Conservation (phyloP, 2,797 vertebrate genomes). For the Coccyzus lansbergi region DNA sequence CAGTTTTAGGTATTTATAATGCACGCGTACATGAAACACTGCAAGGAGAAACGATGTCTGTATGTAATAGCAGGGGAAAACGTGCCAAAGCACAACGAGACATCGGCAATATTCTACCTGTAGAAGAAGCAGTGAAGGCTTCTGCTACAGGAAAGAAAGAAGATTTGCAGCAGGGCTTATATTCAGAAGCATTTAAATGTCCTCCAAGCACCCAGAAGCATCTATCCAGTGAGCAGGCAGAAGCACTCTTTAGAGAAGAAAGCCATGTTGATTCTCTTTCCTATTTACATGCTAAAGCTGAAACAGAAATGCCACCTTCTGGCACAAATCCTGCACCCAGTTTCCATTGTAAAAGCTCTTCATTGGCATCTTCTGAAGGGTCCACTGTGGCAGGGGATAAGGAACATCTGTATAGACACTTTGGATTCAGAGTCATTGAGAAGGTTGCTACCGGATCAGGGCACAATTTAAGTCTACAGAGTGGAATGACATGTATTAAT, state of each 20-base stretch:
- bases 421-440: neutral
- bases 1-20: conserved; percentile 77
- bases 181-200: conserved; percentile 7
- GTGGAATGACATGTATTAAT: conserved; percentile 14
- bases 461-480: neutral
- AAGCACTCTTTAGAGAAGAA: conserved; percentile 36
- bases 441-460: conserved; percentile 39
- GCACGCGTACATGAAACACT: conserved; percentile 63
- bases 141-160: conserved; percentile 44
- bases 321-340: conserved; percentile 3
- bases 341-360: conserved; percentile 1
- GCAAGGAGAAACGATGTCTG: conserved; percentile 63
- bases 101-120: conserved; percentile 13
- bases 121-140: conserved; percentile 47
- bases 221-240: neutral
- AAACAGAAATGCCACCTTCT: conserved; percentile 42
- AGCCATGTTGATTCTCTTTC: neutral
- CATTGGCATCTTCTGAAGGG: neutral
- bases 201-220: conserved; percentile 7
- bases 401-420: neutral
- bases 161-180: conserved; percentile 13
- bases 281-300: conserved; percentile 38
- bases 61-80: conserved; percentile 40
- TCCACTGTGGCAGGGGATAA: neutral
- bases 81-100: conserved; percentile 60